Evolutionary conservation across 1,140 invertebrate genomes (phyloP).

Genomic region (Asbolus verrucosus): DNA sequence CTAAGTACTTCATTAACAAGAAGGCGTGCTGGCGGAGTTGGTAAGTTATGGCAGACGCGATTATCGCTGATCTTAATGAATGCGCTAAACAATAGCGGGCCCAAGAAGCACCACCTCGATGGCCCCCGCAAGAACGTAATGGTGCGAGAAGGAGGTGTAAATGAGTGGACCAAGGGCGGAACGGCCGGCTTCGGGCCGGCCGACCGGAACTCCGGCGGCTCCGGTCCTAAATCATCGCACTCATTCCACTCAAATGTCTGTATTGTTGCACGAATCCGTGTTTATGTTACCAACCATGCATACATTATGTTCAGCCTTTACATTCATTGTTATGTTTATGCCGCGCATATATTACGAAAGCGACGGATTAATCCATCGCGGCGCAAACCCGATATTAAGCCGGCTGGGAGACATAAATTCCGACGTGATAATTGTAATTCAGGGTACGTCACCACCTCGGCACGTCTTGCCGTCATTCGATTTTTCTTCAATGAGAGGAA

Average conservation of each 20-base stretch:
- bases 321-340: slow-evolving; percentile 49
- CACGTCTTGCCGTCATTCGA: background rate
- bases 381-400: slow-evolving; percentile 35
- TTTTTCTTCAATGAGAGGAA: background rate
- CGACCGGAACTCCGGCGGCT: slow-evolving; percentile 38
- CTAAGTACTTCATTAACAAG: slow-evolving; percentile 46
- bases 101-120: slow-evolving; percentile 33
- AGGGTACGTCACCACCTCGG: slow-evolving; percentile 11
- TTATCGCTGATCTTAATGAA: slow-evolving; percentile 48
- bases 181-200: slow-evolving; percentile 40
- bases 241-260: slow-evolving; percentile 47
- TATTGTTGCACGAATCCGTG: slow-evolving; percentile 47
- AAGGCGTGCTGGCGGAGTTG: slow-evolving; percentile 32
- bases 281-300: slow-evolving; percentile 47
- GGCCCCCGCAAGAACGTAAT: slow-evolving; percentile 42
- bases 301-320: slow-evolving; percentile 48
- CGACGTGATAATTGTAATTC: slow-evolving; percentile 5
- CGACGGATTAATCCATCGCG: slow-evolving; percentile 36
- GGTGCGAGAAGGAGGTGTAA: slow-evolving; percentile 48
- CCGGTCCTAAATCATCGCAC: slow-evolving; percentile 43
- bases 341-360: slow-evolving; percentile 41
- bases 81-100: slow-evolving; percentile 42
- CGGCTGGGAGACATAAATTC: slow-evolving; percentile 27
- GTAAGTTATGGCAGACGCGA: slow-evolving; percentile 44
- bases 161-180: slow-evolving; percentile 31